phyloP scores from a whole-genome alignment of 2,113 vertebrate species.

The Protomyctophum bolini region DNA sequence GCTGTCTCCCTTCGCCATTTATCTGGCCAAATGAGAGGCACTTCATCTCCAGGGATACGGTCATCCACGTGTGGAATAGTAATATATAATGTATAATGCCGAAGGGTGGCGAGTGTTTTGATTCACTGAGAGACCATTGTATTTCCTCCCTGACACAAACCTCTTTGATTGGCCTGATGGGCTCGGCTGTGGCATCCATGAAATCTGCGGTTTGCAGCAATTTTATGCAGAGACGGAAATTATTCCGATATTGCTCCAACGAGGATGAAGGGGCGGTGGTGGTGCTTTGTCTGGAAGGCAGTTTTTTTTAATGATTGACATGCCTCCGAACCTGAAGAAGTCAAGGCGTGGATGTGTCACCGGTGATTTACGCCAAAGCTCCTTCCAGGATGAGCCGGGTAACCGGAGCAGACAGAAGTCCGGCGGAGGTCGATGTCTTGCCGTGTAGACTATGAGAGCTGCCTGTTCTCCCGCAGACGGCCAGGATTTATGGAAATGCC shows the following conservation, averaged over 20 bases:
- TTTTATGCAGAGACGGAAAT: slow-evolving; percentile 11
- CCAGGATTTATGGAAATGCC: slow-evolving; percentile 75
- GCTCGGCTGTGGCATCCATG: slow-evolving; percentile 41
- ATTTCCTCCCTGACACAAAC: slow-evolving; percentile 50
- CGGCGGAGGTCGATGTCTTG: slow-evolving; percentile 59
- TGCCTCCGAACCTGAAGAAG: slow-evolving; percentile 53
- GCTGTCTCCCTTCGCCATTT: slow-evolving; percentile 48
- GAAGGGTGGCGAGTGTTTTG: slow-evolving; percentile 26
- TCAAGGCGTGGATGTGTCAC: slow-evolving; percentile 62
- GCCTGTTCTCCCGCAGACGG: slow-evolving; percentile 56
- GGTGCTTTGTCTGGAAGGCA: too few species aligned
- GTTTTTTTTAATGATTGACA: slow-evolving; percentile 20
- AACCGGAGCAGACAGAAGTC: slow-evolving; percentile 56
- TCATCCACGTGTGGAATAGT: slow-evolving; percentile 20
- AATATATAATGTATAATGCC: slow-evolving; percentile 29
- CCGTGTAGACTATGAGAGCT: slow-evolving; percentile 63
- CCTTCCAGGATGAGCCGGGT: slow-evolving; percentile 43
- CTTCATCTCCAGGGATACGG: slow-evolving; percentile 43
- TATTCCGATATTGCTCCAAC: slow-evolving; percentile 4
- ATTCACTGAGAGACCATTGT: slow-evolving; percentile 56
- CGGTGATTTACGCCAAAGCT: slow-evolving; percentile 54
- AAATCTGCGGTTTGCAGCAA: slow-evolving; percentile 50
- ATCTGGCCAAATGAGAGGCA: slow-evolving; percentile 59
- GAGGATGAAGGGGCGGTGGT: background rate
- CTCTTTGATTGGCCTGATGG: slow-evolving; percentile 53